Percentiles rank a stretch among this genome's conserved stretches.
Evolutionary conservation across 1,140 invertebrate genomes (phyloP).

Genomic region (Camponotus pennsylvanicus): DNA sequence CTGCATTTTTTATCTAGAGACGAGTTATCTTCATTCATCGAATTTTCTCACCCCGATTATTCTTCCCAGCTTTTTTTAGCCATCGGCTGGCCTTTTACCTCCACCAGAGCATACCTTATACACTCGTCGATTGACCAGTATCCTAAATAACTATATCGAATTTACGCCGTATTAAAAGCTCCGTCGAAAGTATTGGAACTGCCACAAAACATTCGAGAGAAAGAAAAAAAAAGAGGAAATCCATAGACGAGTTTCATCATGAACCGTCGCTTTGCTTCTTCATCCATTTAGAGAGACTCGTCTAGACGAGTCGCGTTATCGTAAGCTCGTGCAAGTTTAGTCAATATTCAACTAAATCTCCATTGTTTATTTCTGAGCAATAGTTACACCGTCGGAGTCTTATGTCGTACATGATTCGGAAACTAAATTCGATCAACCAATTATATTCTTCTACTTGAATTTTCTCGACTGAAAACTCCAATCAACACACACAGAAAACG

Average conservation of each 20-base stretch:
- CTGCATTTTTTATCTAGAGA: background rate
- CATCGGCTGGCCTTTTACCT: slow-evolving; percentile 32
- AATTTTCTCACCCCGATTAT: slow-evolving; percentile 34
- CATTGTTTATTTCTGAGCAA: background rate
- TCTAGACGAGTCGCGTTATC: background rate
- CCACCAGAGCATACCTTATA: background rate
- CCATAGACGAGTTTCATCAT: background rate
- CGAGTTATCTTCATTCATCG: background rate
- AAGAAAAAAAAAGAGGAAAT: slow-evolving; percentile 6
- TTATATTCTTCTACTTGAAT: slow-evolving; percentile 62
- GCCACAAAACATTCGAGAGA: background rate
- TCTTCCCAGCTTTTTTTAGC: background rate
- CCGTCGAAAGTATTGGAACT: background rate
- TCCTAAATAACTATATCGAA: background rate
- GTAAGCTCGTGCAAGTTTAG: slow-evolving; percentile 32
- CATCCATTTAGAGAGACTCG: background rate
- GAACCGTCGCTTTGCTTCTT: slow-evolving; percentile 17
- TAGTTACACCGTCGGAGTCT: background rate
- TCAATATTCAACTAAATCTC: background rate
- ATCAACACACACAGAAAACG: background rate
- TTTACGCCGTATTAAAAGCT: slow-evolving; percentile 20
- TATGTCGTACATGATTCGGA: slow-evolving; percentile 1
- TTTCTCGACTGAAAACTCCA: slow-evolving; percentile 38
- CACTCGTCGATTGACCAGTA: background rate
- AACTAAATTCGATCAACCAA: slow-evolving; percentile 40